Base-by-base conservation (phyloP, 2,797 vertebrate genomes). In the Dendrocincla tyrannina region DNA sequence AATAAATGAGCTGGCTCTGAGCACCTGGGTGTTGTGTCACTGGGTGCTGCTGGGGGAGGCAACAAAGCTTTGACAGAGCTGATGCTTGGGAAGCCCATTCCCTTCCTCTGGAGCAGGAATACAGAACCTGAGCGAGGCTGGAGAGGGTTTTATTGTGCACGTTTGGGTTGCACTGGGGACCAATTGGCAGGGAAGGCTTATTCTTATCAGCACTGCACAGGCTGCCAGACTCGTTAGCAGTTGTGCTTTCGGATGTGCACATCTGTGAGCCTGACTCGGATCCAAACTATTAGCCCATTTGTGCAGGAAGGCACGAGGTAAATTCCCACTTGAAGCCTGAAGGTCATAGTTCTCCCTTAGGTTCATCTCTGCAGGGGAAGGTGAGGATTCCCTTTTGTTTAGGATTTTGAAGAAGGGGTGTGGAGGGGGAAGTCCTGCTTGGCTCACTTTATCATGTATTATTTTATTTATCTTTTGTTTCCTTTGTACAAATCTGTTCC, bases 1-100 rank as follows among this genome's bases (percentile, higher is more conserved):
- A 74, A 83, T 87, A 90, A 91, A 81, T 35, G 77, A 97, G 86
- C n/a, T 12, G 50, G 59, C 63, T 50, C 28, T 8, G 69, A 60
- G 91, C 93, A 95, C 85, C 96, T 96, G 96, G 73, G 16, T 46
- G 0, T 69, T 33, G n/a, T 73, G 55, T 68, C 20, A 2, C 85
- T 55, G 87, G 79, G 60, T 78, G 82, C 50, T 50, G 3, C 11
- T 4, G 39, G 49, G 73, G 62, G 23, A 50, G 77, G n/a, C 19
- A 17, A 39, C 28, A 27, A 59, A 53, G 80, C 66, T 66, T 9
- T 70, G 75, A 9, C 25, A 41, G 6, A 46, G 67, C 33, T 72
- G 37, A 15, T 77, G 64, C 46, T 67, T 39, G 30, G 11, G 35
- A 74, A 41, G 3, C 35, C 17, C 0, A 0, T 32, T 86, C 41